phyloP scores from a whole-genome alignment of 2,113 vertebrate genomes.

The Perca flavescens region DNA sequence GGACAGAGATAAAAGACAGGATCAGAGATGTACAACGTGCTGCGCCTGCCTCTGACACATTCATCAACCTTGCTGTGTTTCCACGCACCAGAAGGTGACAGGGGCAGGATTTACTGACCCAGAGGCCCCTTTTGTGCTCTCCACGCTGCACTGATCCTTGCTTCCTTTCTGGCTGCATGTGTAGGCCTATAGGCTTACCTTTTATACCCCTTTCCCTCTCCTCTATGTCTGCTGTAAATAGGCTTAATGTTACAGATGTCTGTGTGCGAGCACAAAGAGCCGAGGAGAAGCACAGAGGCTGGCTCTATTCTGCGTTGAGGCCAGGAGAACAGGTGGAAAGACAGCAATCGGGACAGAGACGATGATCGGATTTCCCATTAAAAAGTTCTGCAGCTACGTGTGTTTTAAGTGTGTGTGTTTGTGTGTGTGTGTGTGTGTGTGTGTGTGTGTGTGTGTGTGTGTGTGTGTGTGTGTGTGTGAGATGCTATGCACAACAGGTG shows the following conservation, averaged over 20 bases:
- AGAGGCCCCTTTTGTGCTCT: conserved; percentile 68
- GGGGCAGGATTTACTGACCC: conserved; percentile 67
- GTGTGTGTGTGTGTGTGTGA: neutral
- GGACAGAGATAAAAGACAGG: conserved; percentile 36
- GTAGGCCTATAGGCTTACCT: conserved; percentile 76
- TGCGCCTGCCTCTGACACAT: conserved; percentile 43
- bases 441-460: neutral
- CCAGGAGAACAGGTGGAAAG: conserved; percentile 70
- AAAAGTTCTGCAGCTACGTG: conserved; percentile 49
- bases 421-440: neutral
- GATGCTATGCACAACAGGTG: conserved; percentile 1
- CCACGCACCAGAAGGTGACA: conserved; percentile 48
- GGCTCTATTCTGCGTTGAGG: conserved; percentile 62
- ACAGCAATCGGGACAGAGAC: conserved; percentile 48
- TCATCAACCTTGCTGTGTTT: conserved; percentile 52
- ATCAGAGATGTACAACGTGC: conserved; percentile 50
- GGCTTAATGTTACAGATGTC: conserved; percentile 80
- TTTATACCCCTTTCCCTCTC: conserved; percentile 63
- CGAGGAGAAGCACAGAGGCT: conserved; percentile 54
- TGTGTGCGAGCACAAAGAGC: conserved; percentile 70
- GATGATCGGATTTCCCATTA: conserved; percentile 64
- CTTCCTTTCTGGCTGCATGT: conserved; percentile 74
- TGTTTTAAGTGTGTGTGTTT: conserved; percentile 2
- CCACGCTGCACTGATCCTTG: conserved; percentile 60
- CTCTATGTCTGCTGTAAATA: conserved; percentile 75